phyloP scores from a whole-genome alignment of 2,888 invertebrate genomes.

The Carterocephalus palaemon region DNA sequence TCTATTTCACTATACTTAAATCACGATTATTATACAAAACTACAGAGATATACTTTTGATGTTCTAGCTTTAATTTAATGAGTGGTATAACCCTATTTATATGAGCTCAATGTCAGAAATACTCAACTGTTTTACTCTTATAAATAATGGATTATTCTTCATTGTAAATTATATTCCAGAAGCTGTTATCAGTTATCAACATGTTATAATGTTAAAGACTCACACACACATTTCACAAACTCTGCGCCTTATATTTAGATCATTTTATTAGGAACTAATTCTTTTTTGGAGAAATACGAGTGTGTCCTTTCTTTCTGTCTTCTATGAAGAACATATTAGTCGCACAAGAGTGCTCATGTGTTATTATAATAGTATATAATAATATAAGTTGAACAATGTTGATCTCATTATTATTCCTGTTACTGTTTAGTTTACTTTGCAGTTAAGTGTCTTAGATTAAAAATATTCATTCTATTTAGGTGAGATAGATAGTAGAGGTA shows the following conservation, averaged over 20 bases:
- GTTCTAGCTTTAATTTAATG: constrained; percentile 15
- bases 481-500: constrained; percentile 28
- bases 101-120: constrained; percentile 13
- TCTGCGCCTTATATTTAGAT: too few relatives aligned
- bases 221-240: too few relatives aligned
- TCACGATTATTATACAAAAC: constrained; percentile 14
- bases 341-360: constrained; percentile 16
- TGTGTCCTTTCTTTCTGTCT: constrained; percentile 11
- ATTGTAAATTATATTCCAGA: too few relatives aligned
- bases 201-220: too few relatives aligned
- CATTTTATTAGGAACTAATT: too few relatives aligned
- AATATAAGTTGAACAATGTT: too few relatives aligned
- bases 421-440: too few relatives aligned
- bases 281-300: too few relatives aligned
- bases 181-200: too few relatives aligned
- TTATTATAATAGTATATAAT: background rate
- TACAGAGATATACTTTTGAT: constrained; percentile 10
- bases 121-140: constrained; percentile 16
- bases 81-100: constrained; percentile 2
- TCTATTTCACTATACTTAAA: constrained; percentile 24
- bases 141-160: constrained; percentile 1
- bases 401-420: too few relatives aligned
- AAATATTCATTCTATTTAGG: constrained; percentile 7
- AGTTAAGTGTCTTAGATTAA: background rate
- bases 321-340: constrained; percentile 15